These are phyloP conservation scores for Erpobdella octoculata DNA, from an alignment of 2,888 invertebrate species.

Conservation along the genomic window DNA sequence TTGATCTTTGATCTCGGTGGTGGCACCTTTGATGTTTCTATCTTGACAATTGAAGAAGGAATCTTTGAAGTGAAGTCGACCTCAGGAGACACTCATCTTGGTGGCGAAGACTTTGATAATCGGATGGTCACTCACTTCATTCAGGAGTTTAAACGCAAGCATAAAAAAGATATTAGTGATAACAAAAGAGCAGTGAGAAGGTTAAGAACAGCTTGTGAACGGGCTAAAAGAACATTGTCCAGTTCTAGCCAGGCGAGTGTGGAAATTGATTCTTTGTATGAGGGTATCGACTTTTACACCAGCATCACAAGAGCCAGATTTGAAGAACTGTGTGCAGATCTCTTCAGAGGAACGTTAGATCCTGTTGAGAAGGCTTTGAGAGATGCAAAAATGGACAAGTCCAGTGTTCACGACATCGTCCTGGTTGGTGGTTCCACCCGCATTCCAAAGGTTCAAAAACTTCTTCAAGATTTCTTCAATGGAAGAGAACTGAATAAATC, in stretches of 20 bases:
- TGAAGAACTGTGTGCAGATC: constrained; percentile 89
- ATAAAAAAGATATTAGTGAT: constrained; percentile 51
- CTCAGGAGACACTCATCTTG: constrained; percentile 86
- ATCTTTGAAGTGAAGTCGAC: constrained; percentile 87
- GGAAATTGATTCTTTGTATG: constrained; percentile 88
- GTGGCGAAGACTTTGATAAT: constrained; percentile 69
- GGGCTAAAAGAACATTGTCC: constrained; percentile 61
- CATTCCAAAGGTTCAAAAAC: constrained; percentile 93
- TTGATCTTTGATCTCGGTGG: constrained; percentile 66
- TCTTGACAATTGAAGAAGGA: constrained; percentile 87
- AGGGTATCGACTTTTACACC: constrained; percentile 92
- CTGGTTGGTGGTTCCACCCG: constrained; percentile 83
- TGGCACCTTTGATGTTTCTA: constrained; percentile 89
- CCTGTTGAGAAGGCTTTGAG: constrained; percentile 91
- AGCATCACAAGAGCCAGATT: constrained; percentile 89
- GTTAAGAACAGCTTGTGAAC: constrained; percentile 77
- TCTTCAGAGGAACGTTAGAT: constrained; percentile 90
- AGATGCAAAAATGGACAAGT: constrained; percentile 76
- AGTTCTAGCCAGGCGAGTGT: constrained; percentile 59
- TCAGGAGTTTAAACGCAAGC: constrained; percentile 50
- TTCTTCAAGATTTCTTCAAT: constrained; percentile 64
- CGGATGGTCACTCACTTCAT: constrained; percentile 52
- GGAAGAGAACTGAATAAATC: constrained; percentile 53
- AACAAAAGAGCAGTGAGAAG: constrained; percentile 85
- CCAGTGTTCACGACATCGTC: constrained; percentile 68